Percentiles rank a stretch among this genome's conserved stretches.
Conservation (phyloP, 2,113 vertebrate genomes). For the Nannospalax galili region DNA sequence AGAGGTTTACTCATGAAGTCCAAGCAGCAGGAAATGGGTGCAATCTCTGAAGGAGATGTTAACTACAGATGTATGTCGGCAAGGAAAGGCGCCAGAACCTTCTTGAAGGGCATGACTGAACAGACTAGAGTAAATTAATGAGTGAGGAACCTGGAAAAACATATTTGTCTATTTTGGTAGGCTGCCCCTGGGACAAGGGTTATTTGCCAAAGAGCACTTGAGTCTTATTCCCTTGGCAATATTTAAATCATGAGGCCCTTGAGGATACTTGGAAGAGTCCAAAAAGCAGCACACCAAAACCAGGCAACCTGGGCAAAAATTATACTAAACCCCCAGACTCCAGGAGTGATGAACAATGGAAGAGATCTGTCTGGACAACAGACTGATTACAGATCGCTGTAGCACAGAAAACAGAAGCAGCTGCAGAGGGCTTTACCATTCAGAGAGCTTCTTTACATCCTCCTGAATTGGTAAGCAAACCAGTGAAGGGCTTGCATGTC, state of each 20-base stretch:
- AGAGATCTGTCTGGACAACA: background rate
- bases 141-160: background rate
- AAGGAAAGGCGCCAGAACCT: background rate
- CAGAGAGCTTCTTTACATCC: background rate
- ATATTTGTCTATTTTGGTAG: background rate
- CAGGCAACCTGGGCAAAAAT: background rate
- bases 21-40: background rate
- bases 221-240: background rate
- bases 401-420: background rate
- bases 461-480: background rate
- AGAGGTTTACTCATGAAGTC: background rate
- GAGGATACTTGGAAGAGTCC: background rate
- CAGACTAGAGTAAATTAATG: background rate
- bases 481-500: background rate
- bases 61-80: background rate
- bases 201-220: background rate
- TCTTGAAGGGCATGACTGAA: background rate
- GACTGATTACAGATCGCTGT: background rate
- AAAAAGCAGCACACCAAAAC: background rate
- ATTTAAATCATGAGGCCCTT: background rate
- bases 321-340: background rate
- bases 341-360: background rate
- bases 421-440: background rate
- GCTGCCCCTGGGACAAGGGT: background rate
- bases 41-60: background rate